phyloP scores from a whole-genome alignment of 2,797 vertebrate genomes.

The Pagetopsis macropterus region DNA sequence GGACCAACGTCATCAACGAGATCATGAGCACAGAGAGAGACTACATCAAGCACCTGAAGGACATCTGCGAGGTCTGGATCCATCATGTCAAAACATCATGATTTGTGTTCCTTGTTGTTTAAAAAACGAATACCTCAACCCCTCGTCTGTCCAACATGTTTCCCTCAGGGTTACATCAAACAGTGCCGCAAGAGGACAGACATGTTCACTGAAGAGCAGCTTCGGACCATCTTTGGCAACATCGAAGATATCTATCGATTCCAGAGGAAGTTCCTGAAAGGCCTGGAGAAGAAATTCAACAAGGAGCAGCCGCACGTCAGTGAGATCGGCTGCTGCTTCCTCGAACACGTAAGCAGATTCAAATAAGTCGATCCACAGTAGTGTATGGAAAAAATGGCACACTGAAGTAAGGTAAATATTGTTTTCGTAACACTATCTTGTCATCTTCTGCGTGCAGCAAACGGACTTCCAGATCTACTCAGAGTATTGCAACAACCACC shows the following conservation, averaged over 20 bases:
- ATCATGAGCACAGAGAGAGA: conserved; percentile 96
- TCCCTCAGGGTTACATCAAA: conserved; percentile 91
- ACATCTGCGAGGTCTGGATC: conserved; percentile 93
- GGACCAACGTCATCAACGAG: conserved; percentile 96
- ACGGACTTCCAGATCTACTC: conserved; percentile 98
- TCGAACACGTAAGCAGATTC: conserved; percentile 89
- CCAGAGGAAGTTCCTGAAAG: conserved; percentile 93
- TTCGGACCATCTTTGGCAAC: conserved; percentile 94
- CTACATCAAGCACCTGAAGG: conserved; percentile 97
- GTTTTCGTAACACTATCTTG: not conserved
- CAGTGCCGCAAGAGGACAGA: conserved; percentile 94
- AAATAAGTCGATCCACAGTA: not conserved
- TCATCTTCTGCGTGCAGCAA: conserved; percentile 81
- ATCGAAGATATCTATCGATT: conserved; percentile 97
- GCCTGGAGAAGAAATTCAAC: conserved; percentile 93
- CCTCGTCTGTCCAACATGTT: not conserved
- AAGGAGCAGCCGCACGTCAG: conserved; percentile 93
- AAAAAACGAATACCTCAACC: not conserved
- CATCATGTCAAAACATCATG: not conserved
- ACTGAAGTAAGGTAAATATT: no score
- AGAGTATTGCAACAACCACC: conserved; percentile 98
- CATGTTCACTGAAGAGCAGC: conserved; percentile 96
- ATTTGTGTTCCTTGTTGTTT: not conserved
- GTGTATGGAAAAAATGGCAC: not conserved
- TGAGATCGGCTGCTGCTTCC: conserved; percentile 96